phyloP scores from a whole-genome alignment of 2,113 vertebrate species.

The Columba livia region DNA sequence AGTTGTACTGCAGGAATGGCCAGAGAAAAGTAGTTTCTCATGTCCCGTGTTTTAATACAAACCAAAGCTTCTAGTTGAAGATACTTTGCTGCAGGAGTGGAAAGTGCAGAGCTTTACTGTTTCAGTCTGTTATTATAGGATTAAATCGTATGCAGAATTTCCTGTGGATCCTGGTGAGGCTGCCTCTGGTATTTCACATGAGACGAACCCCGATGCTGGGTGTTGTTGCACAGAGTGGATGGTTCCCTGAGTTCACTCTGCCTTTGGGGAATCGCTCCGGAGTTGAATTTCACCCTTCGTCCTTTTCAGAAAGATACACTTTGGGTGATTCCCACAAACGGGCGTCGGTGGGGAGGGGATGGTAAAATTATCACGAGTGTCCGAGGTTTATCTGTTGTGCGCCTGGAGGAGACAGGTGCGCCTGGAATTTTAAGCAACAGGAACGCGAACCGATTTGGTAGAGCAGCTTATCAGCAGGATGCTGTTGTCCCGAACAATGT shows the following conservation, averaged over 20 bases:
- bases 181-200: neutral
- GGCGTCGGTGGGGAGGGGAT: neutral
- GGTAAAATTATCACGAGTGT: fast-evolving
- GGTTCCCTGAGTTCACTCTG: neutral
- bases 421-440: fast-evolving
- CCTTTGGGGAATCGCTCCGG: neutral
- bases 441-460: neutral
- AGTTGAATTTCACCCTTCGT: neutral
- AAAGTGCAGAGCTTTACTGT: neutral
- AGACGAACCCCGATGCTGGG: no score
- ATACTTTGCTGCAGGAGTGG: neutral
- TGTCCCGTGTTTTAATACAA: neutral
- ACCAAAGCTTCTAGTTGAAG: neutral
- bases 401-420: neutral
- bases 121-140: neutral
- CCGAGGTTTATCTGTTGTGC: neutral
- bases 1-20: neutral
- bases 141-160: neutral
- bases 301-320: fast-evolving
- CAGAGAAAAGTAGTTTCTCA: neutral
- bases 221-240: neutral
- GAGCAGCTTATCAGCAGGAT: fast-evolving
- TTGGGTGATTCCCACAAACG: neutral
- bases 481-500: fast-evolving
- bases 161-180: neutral